Evolutionary conservation across 2,113 vertebrate species (phyloP).

Genomic region (Eulemur rufifrons): DNA sequence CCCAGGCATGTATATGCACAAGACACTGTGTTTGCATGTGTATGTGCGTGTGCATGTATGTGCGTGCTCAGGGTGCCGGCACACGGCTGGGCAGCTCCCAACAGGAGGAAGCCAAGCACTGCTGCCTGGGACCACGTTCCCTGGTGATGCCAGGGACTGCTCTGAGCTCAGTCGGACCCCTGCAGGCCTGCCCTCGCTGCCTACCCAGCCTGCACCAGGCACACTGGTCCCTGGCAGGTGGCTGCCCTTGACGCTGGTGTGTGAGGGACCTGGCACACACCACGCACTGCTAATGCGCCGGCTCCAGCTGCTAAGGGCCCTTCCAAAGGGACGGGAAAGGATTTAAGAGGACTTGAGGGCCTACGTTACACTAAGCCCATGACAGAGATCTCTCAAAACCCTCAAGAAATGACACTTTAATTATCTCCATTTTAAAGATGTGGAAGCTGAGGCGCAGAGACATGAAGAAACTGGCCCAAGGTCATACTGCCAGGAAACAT

Average conservation of each 20-base stretch:
- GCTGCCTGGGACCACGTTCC: fast-evolving
- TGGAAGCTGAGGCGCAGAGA: neutral
- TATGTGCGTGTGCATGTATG: neutral
- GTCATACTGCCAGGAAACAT: neutral
- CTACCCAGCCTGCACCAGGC: fast-evolving
- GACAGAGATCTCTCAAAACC: neutral
- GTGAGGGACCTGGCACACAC: no score
- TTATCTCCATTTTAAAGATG: neutral
- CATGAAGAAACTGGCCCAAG: neutral
- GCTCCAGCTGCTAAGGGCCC: neutral
- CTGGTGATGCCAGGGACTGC: neutral
- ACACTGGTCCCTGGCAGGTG: neutral
- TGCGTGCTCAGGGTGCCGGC: fast-evolving
- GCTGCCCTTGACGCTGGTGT: neutral
- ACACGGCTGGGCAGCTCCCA: neutral
- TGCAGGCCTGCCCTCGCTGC: neutral
- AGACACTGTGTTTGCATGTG: no score
- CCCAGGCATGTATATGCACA: neutral
- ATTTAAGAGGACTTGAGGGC: neutral
- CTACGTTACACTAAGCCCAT: neutral
- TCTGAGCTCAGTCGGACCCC: neutral
- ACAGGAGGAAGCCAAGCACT: neutral
- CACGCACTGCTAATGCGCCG: neutral
- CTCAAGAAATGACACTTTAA: neutral
- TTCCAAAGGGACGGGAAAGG: neutral